Percentiles rank a stretch among this genome's conserved stretches.
Conservation (phyloP, 1,140 invertebrate genomes). For the Cotesia typhae region DNA sequence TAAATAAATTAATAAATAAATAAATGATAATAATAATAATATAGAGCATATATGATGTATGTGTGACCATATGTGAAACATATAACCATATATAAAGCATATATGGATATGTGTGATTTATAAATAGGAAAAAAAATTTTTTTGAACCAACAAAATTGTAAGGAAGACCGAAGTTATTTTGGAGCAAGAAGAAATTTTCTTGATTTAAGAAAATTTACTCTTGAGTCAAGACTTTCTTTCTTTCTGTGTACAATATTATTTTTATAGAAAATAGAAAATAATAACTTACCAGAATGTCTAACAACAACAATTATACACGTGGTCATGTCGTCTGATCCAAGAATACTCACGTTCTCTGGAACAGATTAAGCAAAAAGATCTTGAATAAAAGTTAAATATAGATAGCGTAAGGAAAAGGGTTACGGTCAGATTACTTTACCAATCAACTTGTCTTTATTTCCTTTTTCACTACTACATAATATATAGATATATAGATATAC, state of each 20-base stretch:
- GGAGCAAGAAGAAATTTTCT: too few relatives aligned
- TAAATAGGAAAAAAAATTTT: not conserved
- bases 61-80: too few relatives aligned
- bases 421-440: slow-evolving; percentile 11
- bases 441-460: slow-evolving; percentile 13
- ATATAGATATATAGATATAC: too few relatives aligned
- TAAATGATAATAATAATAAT: too few relatives aligned
- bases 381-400: slow-evolving; percentile 20
- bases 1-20: too few relatives aligned
- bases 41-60: too few relatives aligned
- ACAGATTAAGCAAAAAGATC: slow-evolving; percentile 28
- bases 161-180: too few relatives aligned
- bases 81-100: too few relatives aligned
- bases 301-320: slow-evolving; percentile 92
- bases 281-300: slow-evolving; percentile 84
- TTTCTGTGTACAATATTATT: not conserved
- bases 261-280: slow-evolving; percentile 9
- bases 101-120: too few relatives aligned
- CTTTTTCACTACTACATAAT: not conserved
- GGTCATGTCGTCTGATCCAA: slow-evolving; percentile 93
- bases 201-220: too few relatives aligned
- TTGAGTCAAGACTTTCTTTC: too few relatives aligned
- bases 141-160: too few relatives aligned
- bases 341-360: slow-evolving; percentile 84
- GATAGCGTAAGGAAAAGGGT: slow-evolving; percentile 9